phyloP scores from a whole-genome alignment of 2,888 invertebrate species.

The Lamellibrachia satsuma region DNA sequence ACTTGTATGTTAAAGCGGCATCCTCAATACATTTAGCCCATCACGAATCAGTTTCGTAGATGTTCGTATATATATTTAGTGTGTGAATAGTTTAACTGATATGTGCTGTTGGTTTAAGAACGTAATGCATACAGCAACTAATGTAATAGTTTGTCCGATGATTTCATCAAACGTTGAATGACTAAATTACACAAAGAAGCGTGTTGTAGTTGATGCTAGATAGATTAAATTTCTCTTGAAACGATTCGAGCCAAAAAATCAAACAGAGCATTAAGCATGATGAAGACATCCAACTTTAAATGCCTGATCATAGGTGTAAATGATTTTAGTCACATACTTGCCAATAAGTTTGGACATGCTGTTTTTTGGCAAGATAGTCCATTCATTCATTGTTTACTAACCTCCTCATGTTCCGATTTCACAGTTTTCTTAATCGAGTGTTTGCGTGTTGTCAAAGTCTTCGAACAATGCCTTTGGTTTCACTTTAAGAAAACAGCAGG shows the following conservation, averaged over 20 bases:
- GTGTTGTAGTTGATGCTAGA: neutral
- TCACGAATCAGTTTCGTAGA: neutral
- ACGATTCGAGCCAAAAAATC: neutral
- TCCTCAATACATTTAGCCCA: neutral
- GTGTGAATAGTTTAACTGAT: neutral
- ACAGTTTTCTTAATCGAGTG: too few relatives aligned
- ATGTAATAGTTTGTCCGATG: neutral
- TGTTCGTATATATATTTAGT: neutral
- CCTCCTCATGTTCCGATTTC: too few relatives aligned
- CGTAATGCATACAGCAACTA: neutral
- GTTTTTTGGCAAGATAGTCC: too few relatives aligned
- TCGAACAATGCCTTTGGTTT: neutral
- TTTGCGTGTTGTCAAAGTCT: too few relatives aligned
- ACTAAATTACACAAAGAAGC: neutral
- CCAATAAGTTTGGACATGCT: too few relatives aligned
- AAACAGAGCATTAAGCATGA: too few relatives aligned
- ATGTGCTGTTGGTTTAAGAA: neutral
- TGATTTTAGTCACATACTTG: too few relatives aligned
- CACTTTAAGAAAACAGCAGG: neutral
- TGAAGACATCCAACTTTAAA: too few relatives aligned
- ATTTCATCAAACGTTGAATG: neutral
- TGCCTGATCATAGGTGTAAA: too few relatives aligned
- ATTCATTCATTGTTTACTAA: too few relatives aligned
- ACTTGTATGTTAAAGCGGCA: neutral
- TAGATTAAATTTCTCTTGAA: conserved; percentile 68